Conservation (phyloP, 2,888 invertebrate species). For the Papilio demoleus region DNA sequence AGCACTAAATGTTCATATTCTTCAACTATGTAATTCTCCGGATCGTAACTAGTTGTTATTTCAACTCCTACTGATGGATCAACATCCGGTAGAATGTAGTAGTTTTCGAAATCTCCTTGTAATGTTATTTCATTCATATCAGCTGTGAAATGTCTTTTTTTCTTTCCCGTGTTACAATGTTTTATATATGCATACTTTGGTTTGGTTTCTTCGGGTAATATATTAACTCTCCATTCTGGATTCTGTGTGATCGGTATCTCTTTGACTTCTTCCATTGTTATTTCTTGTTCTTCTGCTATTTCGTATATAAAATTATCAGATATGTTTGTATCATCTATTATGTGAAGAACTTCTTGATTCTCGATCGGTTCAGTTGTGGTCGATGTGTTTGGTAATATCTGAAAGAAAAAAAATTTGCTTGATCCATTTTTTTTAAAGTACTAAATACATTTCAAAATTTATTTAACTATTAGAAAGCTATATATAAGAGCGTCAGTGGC, state of each 20-base stretch:
- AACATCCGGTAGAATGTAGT: slow-evolving; percentile 76
- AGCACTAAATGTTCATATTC: slow-evolving; percentile 72
- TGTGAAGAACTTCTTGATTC: slow-evolving; percentile 60
- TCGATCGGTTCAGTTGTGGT: slow-evolving; percentile 47
- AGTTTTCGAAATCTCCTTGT: slow-evolving; percentile 76
- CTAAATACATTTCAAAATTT: too few species aligned
- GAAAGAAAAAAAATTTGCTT: slow-evolving; percentile 29
- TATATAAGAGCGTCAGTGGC: too few species aligned
- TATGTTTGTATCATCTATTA: slow-evolving; percentile 67
- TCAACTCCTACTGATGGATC: slow-evolving; percentile 75
- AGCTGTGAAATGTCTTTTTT: slow-evolving; percentile 73
- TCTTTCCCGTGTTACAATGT: slow-evolving; percentile 72
- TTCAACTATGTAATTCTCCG: slow-evolving; percentile 73
- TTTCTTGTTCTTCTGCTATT: slow-evolving; percentile 79
- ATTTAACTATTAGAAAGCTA: too few species aligned
- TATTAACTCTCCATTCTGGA: slow-evolving; percentile 75
- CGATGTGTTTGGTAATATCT: slow-evolving; percentile 70
- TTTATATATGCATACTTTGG: slow-evolving; percentile 77
- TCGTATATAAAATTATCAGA: slow-evolving; percentile 77
- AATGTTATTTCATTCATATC: slow-evolving; percentile 75
- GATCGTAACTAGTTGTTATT: slow-evolving; percentile 74
- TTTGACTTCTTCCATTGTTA: slow-evolving; percentile 75
- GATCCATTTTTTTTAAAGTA: too few species aligned
- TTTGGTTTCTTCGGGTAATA: slow-evolving; percentile 66
- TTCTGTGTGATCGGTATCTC: slow-evolving; percentile 64